A percentile compares a stretch with the other conserved stretches of the same genome.
Evolutionary conservation across 2,797 vertebrate species (phyloP).

Genomic region (Arnoldichthys spilopterus): DNA sequence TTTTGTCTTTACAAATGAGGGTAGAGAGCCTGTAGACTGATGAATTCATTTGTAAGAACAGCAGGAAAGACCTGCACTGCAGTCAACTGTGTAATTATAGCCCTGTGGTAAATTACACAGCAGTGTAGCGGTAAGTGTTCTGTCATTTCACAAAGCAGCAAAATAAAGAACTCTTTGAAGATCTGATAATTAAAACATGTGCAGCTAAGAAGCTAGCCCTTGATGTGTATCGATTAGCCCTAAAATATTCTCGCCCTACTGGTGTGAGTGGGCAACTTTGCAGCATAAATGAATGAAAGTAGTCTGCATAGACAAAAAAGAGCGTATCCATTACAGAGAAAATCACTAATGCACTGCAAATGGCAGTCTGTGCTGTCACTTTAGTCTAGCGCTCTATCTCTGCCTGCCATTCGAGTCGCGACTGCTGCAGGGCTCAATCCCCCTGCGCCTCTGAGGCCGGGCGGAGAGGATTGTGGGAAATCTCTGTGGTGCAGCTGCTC

Average conservation of each 20-base stretch:
- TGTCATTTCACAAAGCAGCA: conserved; percentile 35
- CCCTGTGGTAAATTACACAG: conserved; percentile 29
- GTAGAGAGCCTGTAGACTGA: neutral
- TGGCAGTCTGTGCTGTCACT: conserved; percentile 41
- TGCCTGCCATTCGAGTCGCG: neutral
- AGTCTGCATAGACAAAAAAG: conserved; percentile 26
- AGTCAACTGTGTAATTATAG: conserved; percentile 41
- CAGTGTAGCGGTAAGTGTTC: conserved; percentile 21
- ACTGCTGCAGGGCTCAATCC: conserved; percentile 6
- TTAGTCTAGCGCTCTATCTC: conserved; percentile 17
- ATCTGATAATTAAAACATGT: conserved; percentile 32
- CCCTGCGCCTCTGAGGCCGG: neutral
- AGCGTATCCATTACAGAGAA: conserved; percentile 42
- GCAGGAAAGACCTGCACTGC: conserved; percentile 20
- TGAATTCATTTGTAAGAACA: conserved; percentile 14
- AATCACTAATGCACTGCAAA: conserved; percentile 48
- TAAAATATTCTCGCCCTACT: conserved; percentile 47
- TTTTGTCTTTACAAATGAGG: neutral
- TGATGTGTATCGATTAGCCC: conserved; percentile 48
- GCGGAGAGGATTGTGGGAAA: conserved; percentile 15
- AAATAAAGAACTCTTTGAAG: conserved; percentile 39
- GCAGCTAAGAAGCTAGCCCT: conserved; percentile 16
- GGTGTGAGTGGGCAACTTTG: conserved; percentile 45
- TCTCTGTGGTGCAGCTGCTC: conserved; percentile 15
- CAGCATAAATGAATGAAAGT: conserved; percentile 46